Evolutionary conservation across 2,797 vertebrate species (phyloP), one percentile per base, ranked within the genome.

Genomic region (Coregonus ussuriensis): DNA sequence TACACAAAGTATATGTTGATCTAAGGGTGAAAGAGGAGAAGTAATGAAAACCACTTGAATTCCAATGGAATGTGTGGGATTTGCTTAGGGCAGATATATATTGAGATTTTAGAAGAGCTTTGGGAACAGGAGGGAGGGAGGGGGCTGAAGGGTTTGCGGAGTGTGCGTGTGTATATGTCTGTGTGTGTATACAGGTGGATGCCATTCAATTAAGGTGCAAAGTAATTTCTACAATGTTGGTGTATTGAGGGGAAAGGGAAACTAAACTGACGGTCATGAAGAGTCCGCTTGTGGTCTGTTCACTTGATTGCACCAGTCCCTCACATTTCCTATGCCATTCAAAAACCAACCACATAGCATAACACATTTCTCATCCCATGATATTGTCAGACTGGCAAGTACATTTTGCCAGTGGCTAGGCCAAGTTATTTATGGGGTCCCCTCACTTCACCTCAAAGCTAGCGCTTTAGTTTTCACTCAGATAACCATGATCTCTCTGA

Each of bases 21-120:
- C 33, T n/a, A 3, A 69, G 77, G 65, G n/a, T 53, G 75, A 14
- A 75, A 76, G 76, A 75, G 72, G 83, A 84, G 83, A 85, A 82
- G 85, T 62, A 74, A 81, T 83, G 47, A 89, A 86, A 90, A 90
- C 87, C 86, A 89, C 87, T 77, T 86, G 82, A 92, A 92, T 93
- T 93, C 93, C 93, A 93, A 91, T 92, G 92, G 93, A 93, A 93
- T 91, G 88, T 92, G 89, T 88, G 85, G 88, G 84, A 83, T 87
- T 91, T 87, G 88, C 86, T 87, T 81, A 74, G 84, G 72, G 88
- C 85, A 89, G 83, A 88, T 81, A 82, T 88, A 52, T 47, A 29
- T 71, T 41, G 47, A 87, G 88, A 89, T 92, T 93, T 91, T 92
- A 92, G 89, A 84, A 3, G 75, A 81, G 90, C 88, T 89, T 90